Evolutionary conservation across 2,797 vertebrate genomes (phyloP).

Genomic region (Crenichthys baileyi): DNA sequence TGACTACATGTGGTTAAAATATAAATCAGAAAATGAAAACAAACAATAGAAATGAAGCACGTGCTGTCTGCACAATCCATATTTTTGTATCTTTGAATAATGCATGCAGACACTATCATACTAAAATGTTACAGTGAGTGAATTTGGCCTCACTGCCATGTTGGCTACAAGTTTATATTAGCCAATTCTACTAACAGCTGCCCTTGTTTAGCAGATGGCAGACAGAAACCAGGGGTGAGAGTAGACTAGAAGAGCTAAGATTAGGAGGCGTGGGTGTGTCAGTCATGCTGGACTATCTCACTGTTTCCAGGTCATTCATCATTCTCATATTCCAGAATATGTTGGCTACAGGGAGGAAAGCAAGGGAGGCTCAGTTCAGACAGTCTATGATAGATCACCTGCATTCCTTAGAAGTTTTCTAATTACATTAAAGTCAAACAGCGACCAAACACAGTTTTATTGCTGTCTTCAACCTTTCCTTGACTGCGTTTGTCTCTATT

Average conservation of each 20-base stretch:
- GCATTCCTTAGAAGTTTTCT: neutral
- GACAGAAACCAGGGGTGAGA: neutral
- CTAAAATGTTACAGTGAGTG: no score
- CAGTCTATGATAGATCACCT: neutral
- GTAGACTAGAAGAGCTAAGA: neutral
- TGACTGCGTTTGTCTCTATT: neutral
- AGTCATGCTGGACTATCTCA: neutral
- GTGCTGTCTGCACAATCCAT: no score
- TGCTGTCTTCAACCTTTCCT: neutral
- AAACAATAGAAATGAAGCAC: no score
- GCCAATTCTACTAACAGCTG: neutral
- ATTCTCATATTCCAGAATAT: neutral
- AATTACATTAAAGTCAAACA: neutral
- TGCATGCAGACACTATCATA: no score
- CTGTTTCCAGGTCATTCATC: neutral
- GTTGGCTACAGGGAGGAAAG: neutral
- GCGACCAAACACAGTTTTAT: neutral
- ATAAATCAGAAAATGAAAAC: no score
- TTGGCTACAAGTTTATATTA: neutral
- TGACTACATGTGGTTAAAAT: no score
- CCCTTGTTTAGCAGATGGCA: conserved; percentile 1
- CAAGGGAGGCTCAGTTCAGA: neutral
- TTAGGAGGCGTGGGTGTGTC: neutral
- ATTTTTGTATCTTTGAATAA: no score
- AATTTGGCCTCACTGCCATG: neutral